phyloP scores from a whole-genome alignment of 2,113 vertebrate species.

The Cranoglanis bouderius region DNA sequence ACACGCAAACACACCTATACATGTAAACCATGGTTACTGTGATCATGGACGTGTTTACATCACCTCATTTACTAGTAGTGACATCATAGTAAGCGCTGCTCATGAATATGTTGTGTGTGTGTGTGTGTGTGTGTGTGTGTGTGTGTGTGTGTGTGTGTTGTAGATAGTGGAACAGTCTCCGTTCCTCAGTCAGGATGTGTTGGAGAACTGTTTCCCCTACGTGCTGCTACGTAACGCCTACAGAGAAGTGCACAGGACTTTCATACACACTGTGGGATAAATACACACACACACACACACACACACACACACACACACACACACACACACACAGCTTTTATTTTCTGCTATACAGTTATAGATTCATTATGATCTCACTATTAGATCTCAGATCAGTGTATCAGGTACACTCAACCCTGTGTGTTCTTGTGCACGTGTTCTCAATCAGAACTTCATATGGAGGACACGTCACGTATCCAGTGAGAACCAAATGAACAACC shows the following conservation, averaged over 20 bases:
- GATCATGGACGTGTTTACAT: neutral
- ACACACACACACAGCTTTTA: neutral
- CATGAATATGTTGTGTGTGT: neutral
- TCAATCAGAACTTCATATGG: too few species aligned
- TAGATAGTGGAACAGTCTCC: conserved; percentile 89
- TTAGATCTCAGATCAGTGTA: too few species aligned
- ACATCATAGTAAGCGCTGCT: neutral
- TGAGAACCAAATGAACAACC: neutral
- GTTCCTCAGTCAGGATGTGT: conserved; percentile 87
- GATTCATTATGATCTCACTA: too few species aligned
- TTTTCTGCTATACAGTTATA: neutral
- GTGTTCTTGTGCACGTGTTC: too few species aligned
- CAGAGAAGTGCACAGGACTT: conserved; percentile 80
- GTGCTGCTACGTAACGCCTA: conserved; percentile 89
- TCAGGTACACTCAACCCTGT: too few species aligned
- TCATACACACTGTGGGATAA: conserved; percentile 69
- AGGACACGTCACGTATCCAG: too few species aligned
- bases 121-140: conserved; percentile 2
- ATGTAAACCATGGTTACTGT: neutral
- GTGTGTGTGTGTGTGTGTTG: conserved; percentile 19
- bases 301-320: neutral
- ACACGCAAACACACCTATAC: neutral
- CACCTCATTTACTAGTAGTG: neutral
- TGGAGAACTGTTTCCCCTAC: conserved; percentile 91
- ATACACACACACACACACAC: neutral